Evolutionary conservation across 2,797 vertebrate genomes (phyloP).

Genomic region (Eidolon dupreanum): DNA sequence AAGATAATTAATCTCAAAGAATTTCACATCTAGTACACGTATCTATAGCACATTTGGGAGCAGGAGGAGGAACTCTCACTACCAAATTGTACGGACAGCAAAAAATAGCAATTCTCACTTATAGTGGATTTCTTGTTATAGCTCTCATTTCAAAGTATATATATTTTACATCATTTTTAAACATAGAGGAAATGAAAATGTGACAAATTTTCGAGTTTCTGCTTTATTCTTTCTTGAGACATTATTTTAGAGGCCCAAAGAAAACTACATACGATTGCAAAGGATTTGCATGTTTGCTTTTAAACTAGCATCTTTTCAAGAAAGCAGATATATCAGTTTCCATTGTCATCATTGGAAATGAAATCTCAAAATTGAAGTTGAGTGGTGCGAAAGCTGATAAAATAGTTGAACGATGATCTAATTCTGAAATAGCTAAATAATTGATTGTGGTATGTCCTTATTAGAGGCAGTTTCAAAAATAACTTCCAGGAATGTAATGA

Average conservation of each 20-base stretch:
- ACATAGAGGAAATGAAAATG: neutral
- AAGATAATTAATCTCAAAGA: neutral
- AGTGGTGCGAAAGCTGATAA: neutral
- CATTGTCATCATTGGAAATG: constrained; percentile 43
- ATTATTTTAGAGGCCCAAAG: neutral
- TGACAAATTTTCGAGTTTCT: neutral
- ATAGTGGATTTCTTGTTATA: neutral
- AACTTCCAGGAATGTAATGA: constrained; percentile 52
- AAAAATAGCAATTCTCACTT: neutral
- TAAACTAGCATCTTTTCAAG: constrained; percentile 16
- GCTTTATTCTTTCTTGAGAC: neutral
- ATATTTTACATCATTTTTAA: neutral
- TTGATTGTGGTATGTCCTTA: constrained; percentile 48
- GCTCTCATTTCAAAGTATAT: neutral
- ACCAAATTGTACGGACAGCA: neutral
- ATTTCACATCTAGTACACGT: neutral
- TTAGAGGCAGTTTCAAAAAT: constrained; percentile 69
- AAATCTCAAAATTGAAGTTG: neutral
- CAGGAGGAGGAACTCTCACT: fast-evolving
- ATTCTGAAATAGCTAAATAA: constrained; percentile 67
- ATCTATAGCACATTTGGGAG: neutral
- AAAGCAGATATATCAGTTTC: neutral
- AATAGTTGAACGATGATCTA: neutral
- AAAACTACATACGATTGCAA: neutral
- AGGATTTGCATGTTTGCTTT: neutral